Base-by-base conservation (phyloP, 2,888 invertebrate species). In the Drosophila mulleri region DNA sequence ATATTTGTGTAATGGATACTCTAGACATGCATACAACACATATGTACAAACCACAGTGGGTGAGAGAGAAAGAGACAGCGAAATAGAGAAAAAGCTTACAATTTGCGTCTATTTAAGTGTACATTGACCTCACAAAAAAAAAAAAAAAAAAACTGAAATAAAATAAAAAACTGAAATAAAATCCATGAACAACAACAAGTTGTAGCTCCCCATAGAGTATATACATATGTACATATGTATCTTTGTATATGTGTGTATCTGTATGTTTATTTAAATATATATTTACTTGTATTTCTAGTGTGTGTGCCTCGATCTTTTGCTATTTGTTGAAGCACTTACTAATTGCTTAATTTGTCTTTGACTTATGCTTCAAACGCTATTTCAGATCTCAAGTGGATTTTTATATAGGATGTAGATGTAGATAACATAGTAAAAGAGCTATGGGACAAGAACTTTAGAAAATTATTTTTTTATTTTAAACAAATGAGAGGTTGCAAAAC, bases 121-220 rank as follows among this genome's bases (percentile, higher is more conserved):
- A 88, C 88, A 80, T 81, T 90, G 88, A 90, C 89, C 88, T 57
- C 62, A 52, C 65, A 41, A 76, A 82, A 53, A 57, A n/a, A 48
- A 61, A 66, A 12, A 37, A 26, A 5, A 26, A 5, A 26, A 26
- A 26, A 26, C 26, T 26, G 3, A 26, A 41, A 76, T 80, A 53
- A 53, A 48, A 60, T 63, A 11, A 35, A 35, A 0, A 35, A 37
- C 14, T 12, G 37, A 37, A 39, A 39, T 39, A 7, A 39, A 39
- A 63, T 41, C 76, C 16, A 47, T 26, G 26, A 47, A n/a, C 45
- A 69, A 48, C 63, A 44, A 35, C 60, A 64, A 59, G 37, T 35
- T 62, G 61, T 54, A 39, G 58, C 62, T 63, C 39, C 63, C 32
- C 29, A 44, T 35, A 39, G 20, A 20, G 20, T 26, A 18, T 35